Percentiles rank a stretch among this genome's conserved stretches.
Conservation (phyloP, 2,888 invertebrate species). For the Micoletzkya japonica region DNA sequence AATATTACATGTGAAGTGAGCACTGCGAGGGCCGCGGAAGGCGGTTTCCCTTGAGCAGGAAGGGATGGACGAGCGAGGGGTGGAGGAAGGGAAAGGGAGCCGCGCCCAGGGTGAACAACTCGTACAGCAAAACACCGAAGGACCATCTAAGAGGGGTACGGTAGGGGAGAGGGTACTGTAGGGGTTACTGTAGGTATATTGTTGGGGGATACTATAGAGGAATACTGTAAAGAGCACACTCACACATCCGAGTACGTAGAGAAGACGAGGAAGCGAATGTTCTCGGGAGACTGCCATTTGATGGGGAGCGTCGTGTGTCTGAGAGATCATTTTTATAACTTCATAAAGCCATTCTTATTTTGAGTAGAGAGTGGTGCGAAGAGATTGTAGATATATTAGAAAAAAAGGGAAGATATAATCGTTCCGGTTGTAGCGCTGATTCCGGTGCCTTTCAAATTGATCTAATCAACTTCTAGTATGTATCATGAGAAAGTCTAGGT, state of each 20-base stretch:
- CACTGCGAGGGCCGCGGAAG: constrained; percentile 22
- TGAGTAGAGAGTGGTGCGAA: background rate
- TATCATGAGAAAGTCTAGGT: no score
- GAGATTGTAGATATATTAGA: background rate
- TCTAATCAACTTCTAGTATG: no score
- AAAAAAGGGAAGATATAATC: background rate
- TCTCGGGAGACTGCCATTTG: constrained; percentile 25
- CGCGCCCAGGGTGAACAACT: constrained; percentile 21
- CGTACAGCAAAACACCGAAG: constrained; percentile 24
- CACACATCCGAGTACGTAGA: constrained; percentile 18
- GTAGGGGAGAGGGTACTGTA: no score
- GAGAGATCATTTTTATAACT: background rate
- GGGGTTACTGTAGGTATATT: no score
- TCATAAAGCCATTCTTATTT: background rate
- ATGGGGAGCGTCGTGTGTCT: constrained; percentile 12
- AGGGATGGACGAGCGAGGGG: constrained; percentile 8
- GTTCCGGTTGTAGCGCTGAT: no score
- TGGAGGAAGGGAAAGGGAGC: constrained; percentile 21
- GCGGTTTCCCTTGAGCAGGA: constrained; percentile 23
- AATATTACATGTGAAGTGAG: constrained; percentile 10
- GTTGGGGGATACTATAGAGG: background rate
- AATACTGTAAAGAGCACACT: background rate
- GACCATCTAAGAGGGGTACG: constrained; percentile 24
- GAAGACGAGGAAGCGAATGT: constrained; percentile 7
- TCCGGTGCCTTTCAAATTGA: no score